Evolutionary conservation across 2,888 invertebrate genomes (phyloP), one percentile per base, ranked within the genome.

Genomic region (Ormyrus rosae): DNA sequence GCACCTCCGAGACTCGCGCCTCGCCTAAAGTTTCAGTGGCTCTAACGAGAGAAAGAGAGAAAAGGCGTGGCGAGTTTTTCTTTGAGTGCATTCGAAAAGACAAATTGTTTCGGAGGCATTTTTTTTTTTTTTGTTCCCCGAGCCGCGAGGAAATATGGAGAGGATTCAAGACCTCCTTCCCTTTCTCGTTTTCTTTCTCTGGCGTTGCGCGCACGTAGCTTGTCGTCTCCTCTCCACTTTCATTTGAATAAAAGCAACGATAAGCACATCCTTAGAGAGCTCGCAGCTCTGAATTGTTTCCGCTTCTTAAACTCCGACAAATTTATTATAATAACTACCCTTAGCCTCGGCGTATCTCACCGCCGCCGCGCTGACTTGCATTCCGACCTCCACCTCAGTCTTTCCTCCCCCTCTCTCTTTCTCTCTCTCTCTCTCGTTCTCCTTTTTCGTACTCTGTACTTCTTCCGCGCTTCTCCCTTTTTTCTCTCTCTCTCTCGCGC

Each of bases 281-380:
- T 88, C 87, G 87, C 87, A 87, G 88, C 87, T 88, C 87, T 88
- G 89, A 90, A 90, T 89, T 89, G 90, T 90, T 90, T 90, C 89
- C 90, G 90, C 90, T 89, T 89, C 89, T 90, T 90, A 89, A 90
- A 88, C 89, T 88, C 89, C 88, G 89, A 89, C 90, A 90, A 89
- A 90, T 90, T 90, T 90, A 90, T 90, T 89, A 90, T 89, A 89
- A 90, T 89, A 89, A 90, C 90, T 89, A 89, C 88, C 89, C 89
- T 89, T 87, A 88, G 88, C 88, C 86, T 51, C 51, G 84, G 83
- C 84, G 84, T 81, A 74, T 76, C 83, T 77, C 74, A 19, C 51
- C 34, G 34, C 69, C 72, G 55, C 58, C 55, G 71, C 72, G 68
- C 71, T 73, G 65, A 78, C 71, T 78, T 76, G 78, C 72, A 78